Base-by-base conservation (phyloP, 2,888 invertebrate species). In the Lottia scabra region DNA sequence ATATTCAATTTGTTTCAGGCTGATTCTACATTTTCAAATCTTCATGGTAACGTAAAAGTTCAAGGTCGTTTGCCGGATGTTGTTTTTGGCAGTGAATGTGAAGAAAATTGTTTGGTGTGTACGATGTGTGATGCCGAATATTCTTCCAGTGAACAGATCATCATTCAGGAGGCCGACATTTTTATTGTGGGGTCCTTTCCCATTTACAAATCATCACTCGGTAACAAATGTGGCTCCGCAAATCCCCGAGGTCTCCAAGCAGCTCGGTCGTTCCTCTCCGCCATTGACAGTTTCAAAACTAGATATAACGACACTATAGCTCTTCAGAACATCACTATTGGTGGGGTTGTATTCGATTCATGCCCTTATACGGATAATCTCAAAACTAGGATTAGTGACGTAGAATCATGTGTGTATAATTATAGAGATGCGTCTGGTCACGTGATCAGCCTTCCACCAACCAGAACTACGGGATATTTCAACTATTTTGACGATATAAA, bases 121-220 rank as follows among this genome's bases (percentile, higher is more conserved):
- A n/a, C 48, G 16, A 62, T 23, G 1, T 77, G 78, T 65, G 45
- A 43, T 8, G 75, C 75, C 0, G 15, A 43, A 23, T 44, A 30
- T 19, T 46, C 71, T 2, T 74, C 75, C 12, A 63, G 65, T 1
- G 72, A 67, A 46, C 71, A 46, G 27, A 44, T 77, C 2, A 71
- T 75, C 62, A 19, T 63, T 0, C 62, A 71, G 15, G 62, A 72
- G 26, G 78, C 75, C 2, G 75, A 76, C 19, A 48, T 74, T 0
- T 70, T 67, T 44, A 67, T 81, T 30, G 74, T 74, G 8, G 81
- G 78, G 8, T 64, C 77, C 6, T 77, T 80, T 15, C 80, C 81
- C n/a, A 67, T 81, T 3, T 74, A 75, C 38, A 38, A 16, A 16
- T 72, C 70, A n/a, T 15, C 67, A 16, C 63, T 71, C 10, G 27